Base-by-base conservation (phyloP, 2,888 invertebrate genomes). In the Auanema freiburgensis region DNA sequence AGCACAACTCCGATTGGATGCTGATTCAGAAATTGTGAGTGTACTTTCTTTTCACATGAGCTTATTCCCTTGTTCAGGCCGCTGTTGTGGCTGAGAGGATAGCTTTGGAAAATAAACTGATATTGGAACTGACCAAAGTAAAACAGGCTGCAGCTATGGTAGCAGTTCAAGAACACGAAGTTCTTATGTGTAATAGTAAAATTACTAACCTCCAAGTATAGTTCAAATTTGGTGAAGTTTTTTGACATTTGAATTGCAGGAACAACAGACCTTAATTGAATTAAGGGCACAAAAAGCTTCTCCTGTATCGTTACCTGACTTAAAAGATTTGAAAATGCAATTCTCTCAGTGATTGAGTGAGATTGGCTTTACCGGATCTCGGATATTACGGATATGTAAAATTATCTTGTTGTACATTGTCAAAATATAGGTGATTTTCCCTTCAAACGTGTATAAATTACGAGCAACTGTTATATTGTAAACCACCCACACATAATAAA, bases 101-200 rank as follows among this genome's bases (percentile, higher is more conserved):
- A 21, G 46, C 46, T 3, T 21, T 46, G 46, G 46, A 46, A 21
- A 46, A 46, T 21, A 46, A 46, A 10, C 10, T 46, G 21, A 46
- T 46, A 46, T 16, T 21, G 21, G 46, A 46, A 21, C 46, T 46
- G 10, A 46, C 21, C 10, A 46, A 46, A 46, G 46, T 46, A 5
- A 46, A 46, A 21, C 46, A 46, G 10, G 46, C 46, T 6, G 46
- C 46, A 16, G 46, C 46, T 3, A 46, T 46, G 46, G 46, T 46
- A 18, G 46, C 46, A 46, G 46, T 46, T 18, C 46, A 46, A 46
- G 46, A 46, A 21, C 46, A 46, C 10, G 46, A 46, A 21, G 46
- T 46, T 21, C 46, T 46, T 5, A 16, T 46, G 46, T 46, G 46
- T 46, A 16, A 46, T 16, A 21, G 46, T 5, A 46, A 46, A 21